Evolutionary conservation across 1,140 invertebrate genomes (phyloP), one percentile per base, ranked within the genome.

Genomic region (Lepidotrigona ventralis): DNA sequence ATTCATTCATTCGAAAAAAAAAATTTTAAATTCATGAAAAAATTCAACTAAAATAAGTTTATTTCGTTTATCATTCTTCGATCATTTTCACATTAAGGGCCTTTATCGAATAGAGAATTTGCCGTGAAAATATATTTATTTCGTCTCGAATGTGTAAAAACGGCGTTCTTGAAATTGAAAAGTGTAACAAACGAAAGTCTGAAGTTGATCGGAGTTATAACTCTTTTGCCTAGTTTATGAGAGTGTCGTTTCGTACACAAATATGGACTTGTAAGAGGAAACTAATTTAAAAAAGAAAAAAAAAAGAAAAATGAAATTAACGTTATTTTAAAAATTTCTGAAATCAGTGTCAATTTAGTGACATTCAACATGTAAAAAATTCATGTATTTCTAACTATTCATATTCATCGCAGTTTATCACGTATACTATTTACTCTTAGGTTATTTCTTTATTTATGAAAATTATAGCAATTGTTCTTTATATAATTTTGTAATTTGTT

Each of bases 381-480:
- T 39, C 14, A 29, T 56, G 29, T n/a, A 39, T 19, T 8, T 39
- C 33, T 56, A 70, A 12, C 19, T n/a, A n/a, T n/a, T n/a, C n/a
- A n/a, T n/a, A 29, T 79, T 60, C 3, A 39, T 71, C 19, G 68
- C 26, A 71, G 19, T 60, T 72, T n/a, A n/a, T 58, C 19, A 12
- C 21, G 51, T 53, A 72, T 33, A 3, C 9, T 39, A 23, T 58
- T 58, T 51, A 17, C 14, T n/a, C 29, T 39, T 81, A 81, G 80
- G 72, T 81, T 81, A 81, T 60, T 60, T 51, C 19, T 46, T 46
- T 76, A 51, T 81, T 81, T 33, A 66, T n/a, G 46, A 29, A 53
- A 60, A 64, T 46, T 17, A 3, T 69, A 81, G 33, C 21, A 11
- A n/a, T 23, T 39, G 1, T 26, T 3, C 39, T 54, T n/a, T n/a